phyloP scores from a whole-genome alignment of 2,888 invertebrate species.

The Parelbella ahira region DNA sequence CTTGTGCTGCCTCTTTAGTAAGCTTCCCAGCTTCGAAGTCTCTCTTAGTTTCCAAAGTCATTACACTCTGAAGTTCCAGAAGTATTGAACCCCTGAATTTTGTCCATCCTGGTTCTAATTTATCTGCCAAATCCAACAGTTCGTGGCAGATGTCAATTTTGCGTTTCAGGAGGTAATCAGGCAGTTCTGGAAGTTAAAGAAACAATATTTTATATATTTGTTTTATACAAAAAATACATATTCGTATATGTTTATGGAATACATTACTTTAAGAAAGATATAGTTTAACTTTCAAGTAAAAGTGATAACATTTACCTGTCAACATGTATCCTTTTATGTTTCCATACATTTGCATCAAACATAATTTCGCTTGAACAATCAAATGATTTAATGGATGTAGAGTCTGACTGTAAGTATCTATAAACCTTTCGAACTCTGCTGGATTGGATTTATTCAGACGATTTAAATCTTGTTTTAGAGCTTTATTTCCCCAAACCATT shows the following conservation, averaged over 20 bases:
- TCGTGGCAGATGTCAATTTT: conserved; percentile 85
- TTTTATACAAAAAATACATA: no score
- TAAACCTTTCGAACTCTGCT: conserved; percentile 81
- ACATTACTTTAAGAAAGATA: no score
- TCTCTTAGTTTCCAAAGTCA: conserved; percentile 80
- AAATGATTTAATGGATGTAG: conserved; percentile 85
- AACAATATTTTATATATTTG: no score
- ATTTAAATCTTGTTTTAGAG: conserved; percentile 80
- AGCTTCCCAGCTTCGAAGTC: conserved; percentile 73
- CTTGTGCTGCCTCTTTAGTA: conserved; percentile 78
- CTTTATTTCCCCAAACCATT: conserved; percentile 82
- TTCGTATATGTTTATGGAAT: no score
- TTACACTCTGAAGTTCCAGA: conserved; percentile 83
- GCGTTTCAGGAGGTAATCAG: conserved; percentile 75
- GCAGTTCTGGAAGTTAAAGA: conserved; percentile 69
- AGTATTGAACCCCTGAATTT: conserved; percentile 83
- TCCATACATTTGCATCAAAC: conserved; percentile 85
- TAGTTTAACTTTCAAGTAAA: no score
- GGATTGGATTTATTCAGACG: conserved; percentile 76
- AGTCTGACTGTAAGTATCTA: conserved; percentile 81
- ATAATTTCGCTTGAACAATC: conserved; percentile 84
- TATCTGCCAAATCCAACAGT: conserved; percentile 82
- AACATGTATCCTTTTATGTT: conserved; percentile 78
- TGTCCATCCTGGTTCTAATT: conserved; percentile 84
- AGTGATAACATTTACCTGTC: no score